These are phyloP conservation scores for Porites evermanni DNA, from an alignment of 92 coral and sea anemone species.

Conservation along the genomic window DNA sequence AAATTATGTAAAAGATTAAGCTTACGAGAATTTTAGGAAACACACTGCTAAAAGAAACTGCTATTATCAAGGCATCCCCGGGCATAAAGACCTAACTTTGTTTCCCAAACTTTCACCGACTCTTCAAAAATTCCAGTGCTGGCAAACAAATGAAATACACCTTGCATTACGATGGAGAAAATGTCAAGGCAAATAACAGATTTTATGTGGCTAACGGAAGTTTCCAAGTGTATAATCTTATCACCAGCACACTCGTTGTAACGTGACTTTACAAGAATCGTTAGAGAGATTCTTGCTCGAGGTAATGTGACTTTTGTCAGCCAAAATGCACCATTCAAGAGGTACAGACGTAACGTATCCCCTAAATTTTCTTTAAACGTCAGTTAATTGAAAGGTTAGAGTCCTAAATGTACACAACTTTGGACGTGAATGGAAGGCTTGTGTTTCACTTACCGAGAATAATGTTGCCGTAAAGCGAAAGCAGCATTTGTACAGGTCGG, in stretches of 20 bases:
- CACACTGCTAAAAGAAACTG: slow-evolving; percentile 15
- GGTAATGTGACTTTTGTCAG: background rate
- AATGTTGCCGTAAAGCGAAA: slow-evolving; percentile 94
- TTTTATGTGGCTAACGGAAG: slow-evolving; percentile 18
- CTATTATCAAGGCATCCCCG: slow-evolving; percentile 30
- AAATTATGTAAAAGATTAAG: slow-evolving; percentile 1
- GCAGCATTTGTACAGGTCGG: slow-evolving; percentile 99
- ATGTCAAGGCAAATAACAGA: slow-evolving; percentile 21
- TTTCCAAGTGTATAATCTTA: slow-evolving; percentile 21
- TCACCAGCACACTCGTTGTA: slow-evolving; percentile 13
- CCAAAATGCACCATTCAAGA: background rate
- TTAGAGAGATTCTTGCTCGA: background rate
- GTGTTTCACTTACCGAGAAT: slow-evolving; percentile 77
- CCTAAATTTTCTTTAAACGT: slow-evolving; percentile 2
- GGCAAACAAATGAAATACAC: slow-evolving; percentile 3
- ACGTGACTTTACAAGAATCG: slow-evolving; percentile 37
- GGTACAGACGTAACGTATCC: slow-evolving; percentile 3
- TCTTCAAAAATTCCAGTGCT: slow-evolving; percentile 10
- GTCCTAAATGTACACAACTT: slow-evolving; percentile 30
- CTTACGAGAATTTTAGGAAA: slow-evolving; percentile 6
- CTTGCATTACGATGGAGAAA: background rate
- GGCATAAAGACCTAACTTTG: slow-evolving; percentile 7
- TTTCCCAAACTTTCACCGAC: background rate
- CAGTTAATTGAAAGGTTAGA: slow-evolving; percentile 23
- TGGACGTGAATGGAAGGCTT: slow-evolving; percentile 25